Base-by-base conservation (phyloP, 2,888 invertebrate genomes). In the Eupithecia abbreviata region DNA sequence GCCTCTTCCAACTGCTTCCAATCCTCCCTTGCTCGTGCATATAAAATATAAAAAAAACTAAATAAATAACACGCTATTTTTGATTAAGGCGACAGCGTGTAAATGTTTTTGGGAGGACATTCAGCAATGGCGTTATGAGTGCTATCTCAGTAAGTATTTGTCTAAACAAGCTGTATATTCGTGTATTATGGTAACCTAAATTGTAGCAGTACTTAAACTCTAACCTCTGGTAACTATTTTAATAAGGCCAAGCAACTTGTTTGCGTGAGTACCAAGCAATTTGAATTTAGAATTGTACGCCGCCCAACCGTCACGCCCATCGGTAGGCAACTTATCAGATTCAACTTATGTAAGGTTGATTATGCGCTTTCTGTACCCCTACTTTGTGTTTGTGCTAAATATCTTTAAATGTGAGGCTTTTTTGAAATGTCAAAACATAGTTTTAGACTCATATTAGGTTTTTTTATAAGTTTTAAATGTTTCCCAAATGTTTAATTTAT, bases 241-340 rank as follows among this genome's bases (percentile, higher is more conserved):
- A 69, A 13, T 69, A 47, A 69, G 69, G 47, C 69, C 47, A 58
- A 45, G 68, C 58, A 73, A 58, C 72, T 72, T 74, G 75, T 78
- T 78, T 47, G 78, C 76, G 76, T 78, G 77, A 67, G 90, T 87
- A 90, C 89, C 91, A 88, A 87, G 91, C 88, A 91, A 92, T 93
- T 93, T 90, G 90, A 91, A 94, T 93, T 89, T 92, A 90, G 93
- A 92, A 89, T 90, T 87, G 87, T 81, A 86, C 85, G 85, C 88
- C 93, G 92, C 93, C 93, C 90, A 77, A 79, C 78, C 69, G 86
- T 77, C 87, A 88, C 93, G 93, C 94, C 94, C 88, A 86, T 87
- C 82, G 85, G 88, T 89, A 88, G 90, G 88, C 87, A 86, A 82
- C 84, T 84, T 93, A 93, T 93, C 93, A 87, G 93, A 93, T 92